Percentiles rank a stretch among this genome's conserved stretches.
Conservation (phyloP, 2,797 vertebrate genomes). For the Chelon labrosus region DNA sequence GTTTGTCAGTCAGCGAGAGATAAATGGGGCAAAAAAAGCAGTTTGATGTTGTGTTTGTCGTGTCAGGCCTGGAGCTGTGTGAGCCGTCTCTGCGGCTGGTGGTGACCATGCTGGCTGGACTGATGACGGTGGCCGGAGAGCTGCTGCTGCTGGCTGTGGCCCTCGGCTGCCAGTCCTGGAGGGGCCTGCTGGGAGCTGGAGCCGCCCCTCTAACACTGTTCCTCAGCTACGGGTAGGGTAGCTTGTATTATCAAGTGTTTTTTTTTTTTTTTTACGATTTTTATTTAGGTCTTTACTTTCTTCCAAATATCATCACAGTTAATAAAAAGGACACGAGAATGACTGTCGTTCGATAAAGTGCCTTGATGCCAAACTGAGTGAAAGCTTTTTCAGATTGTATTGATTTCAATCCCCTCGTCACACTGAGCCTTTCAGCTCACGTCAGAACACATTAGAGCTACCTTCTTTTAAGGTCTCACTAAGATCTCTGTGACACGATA, state of each 20-base stretch:
- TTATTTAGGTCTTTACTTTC: background rate
- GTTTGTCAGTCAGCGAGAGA: too few species aligned
- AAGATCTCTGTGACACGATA: slow-evolving; percentile 31
- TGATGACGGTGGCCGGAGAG: slow-evolving; percentile 88
- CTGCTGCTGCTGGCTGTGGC: slow-evolving; percentile 90
- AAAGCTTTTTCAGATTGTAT: slow-evolving; percentile 65
- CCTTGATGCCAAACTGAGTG: slow-evolving; percentile 58
- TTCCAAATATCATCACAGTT: background rate
- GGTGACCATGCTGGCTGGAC: slow-evolving; percentile 87
- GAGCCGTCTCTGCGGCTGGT: slow-evolving; percentile 88
- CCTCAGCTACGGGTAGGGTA: slow-evolving; percentile 88
- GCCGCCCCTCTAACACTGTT: slow-evolving; percentile 89
- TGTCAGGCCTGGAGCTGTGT: slow-evolving; percentile 91
- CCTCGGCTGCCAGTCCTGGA: slow-evolving; percentile 90
- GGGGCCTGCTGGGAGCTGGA: slow-evolving; percentile 89
- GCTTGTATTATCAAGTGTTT: background rate
- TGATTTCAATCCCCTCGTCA: slow-evolving; percentile 67
- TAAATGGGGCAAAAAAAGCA: too few species aligned
- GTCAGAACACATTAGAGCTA: slow-evolving; percentile 61
- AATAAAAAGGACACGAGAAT: background rate
- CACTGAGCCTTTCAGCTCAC: slow-evolving; percentile 57
- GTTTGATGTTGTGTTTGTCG: slow-evolving; percentile 40
- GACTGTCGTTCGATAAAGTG: slow-evolving; percentile 43
- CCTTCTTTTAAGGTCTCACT: slow-evolving; percentile 57
- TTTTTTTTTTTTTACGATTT: background rate